phyloP scores from a whole-genome alignment of 2,888 invertebrate genomes.

The Chymomyza caudatula region DNA sequence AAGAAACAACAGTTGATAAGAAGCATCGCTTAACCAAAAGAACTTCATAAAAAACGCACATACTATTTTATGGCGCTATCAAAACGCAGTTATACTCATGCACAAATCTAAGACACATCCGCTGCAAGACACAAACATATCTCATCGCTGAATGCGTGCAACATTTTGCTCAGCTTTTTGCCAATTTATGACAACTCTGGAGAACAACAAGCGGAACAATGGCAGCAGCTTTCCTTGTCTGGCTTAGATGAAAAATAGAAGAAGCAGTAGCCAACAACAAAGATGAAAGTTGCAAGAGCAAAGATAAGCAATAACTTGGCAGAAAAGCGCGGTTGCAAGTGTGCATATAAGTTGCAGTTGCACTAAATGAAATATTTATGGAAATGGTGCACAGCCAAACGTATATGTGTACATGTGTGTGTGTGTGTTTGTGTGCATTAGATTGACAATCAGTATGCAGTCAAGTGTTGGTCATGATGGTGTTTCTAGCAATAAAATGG shows the following conservation, averaged over 20 bases:
- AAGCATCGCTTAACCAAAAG: too few relatives aligned
- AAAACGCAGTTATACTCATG: background rate
- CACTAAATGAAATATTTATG: conserved; percentile 71
- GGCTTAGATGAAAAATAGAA: background rate
- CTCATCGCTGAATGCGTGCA: background rate
- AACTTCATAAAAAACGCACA: background rate
- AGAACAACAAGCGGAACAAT: background rate
- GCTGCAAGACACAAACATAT: background rate
- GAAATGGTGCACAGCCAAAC: conserved; percentile 47
- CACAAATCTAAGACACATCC: background rate
- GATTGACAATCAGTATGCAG: background rate
- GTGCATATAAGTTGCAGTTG: conserved; percentile 47
- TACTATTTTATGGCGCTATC: background rate
- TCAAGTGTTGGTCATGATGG: background rate
- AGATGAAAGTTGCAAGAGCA: conserved; percentile 49
- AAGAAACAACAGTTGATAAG: too few relatives aligned
- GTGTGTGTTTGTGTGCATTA: background rate
- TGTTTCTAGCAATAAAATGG: background rate
- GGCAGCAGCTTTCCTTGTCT: background rate
- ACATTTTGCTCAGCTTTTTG: background rate
- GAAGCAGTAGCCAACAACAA: conserved; percentile 11
- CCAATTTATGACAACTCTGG: background rate
- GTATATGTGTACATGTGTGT: too few relatives aligned
- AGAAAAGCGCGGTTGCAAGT: conserved; percentile 45
- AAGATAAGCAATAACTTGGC: conserved; percentile 27